These are phyloP conservation scores for Aethes cnicana DNA, from an alignment of 2,888 invertebrate species.

Conservation along the genomic window DNA sequence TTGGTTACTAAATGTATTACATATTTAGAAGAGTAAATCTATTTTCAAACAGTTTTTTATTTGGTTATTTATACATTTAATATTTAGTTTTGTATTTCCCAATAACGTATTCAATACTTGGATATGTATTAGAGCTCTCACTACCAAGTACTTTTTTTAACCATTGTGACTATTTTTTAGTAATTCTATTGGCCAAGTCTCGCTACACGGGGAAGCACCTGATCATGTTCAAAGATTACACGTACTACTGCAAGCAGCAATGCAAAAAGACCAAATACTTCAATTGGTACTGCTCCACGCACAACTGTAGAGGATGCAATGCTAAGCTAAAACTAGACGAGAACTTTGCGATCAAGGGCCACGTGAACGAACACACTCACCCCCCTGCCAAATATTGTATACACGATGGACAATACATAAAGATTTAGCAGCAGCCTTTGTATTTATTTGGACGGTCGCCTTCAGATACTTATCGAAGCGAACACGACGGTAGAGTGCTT, in stretches of 20 bases:
- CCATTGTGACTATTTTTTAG: constrained; percentile 45
- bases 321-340: constrained; percentile 62
- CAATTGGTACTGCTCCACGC: constrained; percentile 72
- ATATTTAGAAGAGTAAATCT: too few species aligned
- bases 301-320: constrained; percentile 68
- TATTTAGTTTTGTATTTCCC: too few species aligned
- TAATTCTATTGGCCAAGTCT: constrained; percentile 62
- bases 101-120: too few species aligned
- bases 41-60: too few species aligned
- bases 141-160: too few species aligned
- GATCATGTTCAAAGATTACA: constrained; percentile 64
- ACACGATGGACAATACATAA: constrained; percentile 59
- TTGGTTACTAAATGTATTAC: too few species aligned
- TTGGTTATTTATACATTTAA: too few species aligned
- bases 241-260: constrained; percentile 68
- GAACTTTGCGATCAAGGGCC: constrained; percentile 53
- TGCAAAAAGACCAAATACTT: constrained; percentile 60
- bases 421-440: constrained; percentile 48
- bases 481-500: too few species aligned
- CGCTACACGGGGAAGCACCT: constrained; percentile 64
- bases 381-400: constrained; percentile 63
- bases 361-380: constrained; percentile 58
- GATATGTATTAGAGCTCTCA: too few species aligned
- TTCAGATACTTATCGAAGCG: too few species aligned
- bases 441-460: too few species aligned